phyloP scores from a whole-genome alignment of 1,140 invertebrate genomes.

The Rhopalosiphum padi region DNA sequence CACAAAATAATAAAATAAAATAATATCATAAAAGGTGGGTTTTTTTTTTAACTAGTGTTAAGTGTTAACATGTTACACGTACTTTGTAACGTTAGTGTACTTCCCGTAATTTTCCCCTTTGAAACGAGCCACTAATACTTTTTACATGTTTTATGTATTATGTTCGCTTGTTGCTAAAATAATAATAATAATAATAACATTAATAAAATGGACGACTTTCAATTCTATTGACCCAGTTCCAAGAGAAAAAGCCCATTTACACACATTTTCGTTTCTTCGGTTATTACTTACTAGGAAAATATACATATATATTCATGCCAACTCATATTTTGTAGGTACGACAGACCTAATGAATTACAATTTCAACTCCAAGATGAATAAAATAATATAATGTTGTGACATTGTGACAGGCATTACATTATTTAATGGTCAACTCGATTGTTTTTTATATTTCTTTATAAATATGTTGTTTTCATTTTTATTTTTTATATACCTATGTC shows the following conservation, averaged over 20 bases:
- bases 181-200: background rate
- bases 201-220: background rate
- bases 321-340: background rate
- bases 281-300: background rate
- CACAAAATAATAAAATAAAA: background rate
- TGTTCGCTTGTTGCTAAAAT: background rate
- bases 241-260: background rate
- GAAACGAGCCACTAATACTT: slow-evolving; percentile 12
- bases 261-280: background rate
- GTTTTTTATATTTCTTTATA: background rate
- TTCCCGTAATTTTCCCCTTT: background rate
- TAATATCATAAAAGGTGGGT: background rate
- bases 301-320: background rate
- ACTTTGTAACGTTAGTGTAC: background rate
- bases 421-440: background rate
- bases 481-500: background rate
- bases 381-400: background rate
- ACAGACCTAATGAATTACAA: background rate
- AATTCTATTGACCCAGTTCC: background rate
- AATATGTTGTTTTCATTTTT: background rate
- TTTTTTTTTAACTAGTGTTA: background rate
- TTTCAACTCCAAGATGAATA: background rate
- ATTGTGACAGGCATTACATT: background rate
- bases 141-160: slow-evolving; percentile 9
- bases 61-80: background rate